phyloP scores from a whole-genome alignment of 2,113 vertebrate genomes.

The Bolborhynchus lineola region DNA sequence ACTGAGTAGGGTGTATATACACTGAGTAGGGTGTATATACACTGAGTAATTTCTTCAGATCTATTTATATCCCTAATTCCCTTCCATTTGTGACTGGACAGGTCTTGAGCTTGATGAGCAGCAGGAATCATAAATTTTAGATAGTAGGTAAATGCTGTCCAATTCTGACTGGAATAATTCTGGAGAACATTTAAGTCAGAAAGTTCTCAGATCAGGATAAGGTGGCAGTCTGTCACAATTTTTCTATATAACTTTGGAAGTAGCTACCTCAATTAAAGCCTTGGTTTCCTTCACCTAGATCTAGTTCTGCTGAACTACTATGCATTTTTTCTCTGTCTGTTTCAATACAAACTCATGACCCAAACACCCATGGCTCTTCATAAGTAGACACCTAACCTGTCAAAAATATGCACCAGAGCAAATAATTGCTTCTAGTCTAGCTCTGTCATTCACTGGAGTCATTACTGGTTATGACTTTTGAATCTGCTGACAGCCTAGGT shows the following conservation, averaged over 20 bases:
- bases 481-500: not conserved
- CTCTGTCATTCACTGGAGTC: not conserved
- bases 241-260: not conserved
- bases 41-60: not conserved
- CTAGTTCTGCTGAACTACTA: not conserved
- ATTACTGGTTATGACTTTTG: not conserved
- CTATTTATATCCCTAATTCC: not conserved
- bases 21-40: not conserved
- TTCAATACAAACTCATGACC: not conserved
- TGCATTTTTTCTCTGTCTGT: not conserved
- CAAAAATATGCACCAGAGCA: not conserved
- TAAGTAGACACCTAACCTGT: not conserved
- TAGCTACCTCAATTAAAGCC: not conserved
- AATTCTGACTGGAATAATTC: not conserved
- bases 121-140: not conserved
- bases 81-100: not conserved
- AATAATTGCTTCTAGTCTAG: not conserved
- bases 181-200: not conserved
- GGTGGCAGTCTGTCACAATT: not conserved
- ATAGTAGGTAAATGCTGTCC: not conserved
- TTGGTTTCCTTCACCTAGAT: not conserved
- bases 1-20: not conserved
- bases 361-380: not conserved
- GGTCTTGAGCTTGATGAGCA: not conserved
- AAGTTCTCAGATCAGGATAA: not conserved